Evolutionary conservation across 2,888 invertebrate species (phyloP).

Genomic region (Thecocarcelia acutangulata): DNA sequence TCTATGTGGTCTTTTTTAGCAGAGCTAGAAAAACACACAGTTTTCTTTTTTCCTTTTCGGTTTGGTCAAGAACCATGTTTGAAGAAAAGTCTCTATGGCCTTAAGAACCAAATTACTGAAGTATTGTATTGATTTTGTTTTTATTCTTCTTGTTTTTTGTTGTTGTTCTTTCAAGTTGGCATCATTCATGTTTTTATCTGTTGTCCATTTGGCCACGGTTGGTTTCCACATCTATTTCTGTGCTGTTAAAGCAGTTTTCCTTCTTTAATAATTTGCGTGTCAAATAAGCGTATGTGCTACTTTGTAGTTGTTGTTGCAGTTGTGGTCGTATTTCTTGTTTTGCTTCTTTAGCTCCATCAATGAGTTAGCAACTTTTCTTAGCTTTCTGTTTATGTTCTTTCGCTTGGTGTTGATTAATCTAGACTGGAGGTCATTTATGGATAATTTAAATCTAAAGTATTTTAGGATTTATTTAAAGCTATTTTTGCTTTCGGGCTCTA

Average conservation of each 20-base stretch:
- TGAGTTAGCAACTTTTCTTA: background rate
- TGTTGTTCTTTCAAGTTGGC: constrained; percentile 25
- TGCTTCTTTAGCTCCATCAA: constrained; percentile 15
- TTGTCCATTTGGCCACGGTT: constrained; percentile 39
- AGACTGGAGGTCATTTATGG: constrained; percentile 62
- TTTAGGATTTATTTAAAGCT: constrained; percentile 31
- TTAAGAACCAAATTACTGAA: constrained; percentile 24
- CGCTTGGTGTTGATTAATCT: constrained; percentile 64
- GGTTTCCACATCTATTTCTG: constrained; percentile 10
- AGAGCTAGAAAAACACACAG: constrained; percentile 4
- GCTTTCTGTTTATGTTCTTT: background rate
- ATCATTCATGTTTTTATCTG: constrained; percentile 62
- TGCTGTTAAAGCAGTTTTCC: constrained; percentile 22
- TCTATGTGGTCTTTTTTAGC: constrained; percentile 33
- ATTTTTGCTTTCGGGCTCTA: background rate
- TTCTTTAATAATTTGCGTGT: constrained; percentile 65
- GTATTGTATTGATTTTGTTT: constrained; percentile 29
- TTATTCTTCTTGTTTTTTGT: constrained; percentile 2
- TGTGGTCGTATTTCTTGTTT: constrained; percentile 2
- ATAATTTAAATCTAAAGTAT: constrained; percentile 63
- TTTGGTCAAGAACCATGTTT: constrained; percentile 16
- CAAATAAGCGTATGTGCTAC: constrained; percentile 69
- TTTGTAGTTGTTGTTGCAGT: constrained; percentile 54
- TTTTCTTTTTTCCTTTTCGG: constrained; percentile 18
- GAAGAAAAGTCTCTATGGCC: constrained; percentile 32